phyloP scores from a whole-genome alignment of 1,140 invertebrate species.

The Macrotrachela quadricornifera region DNA sequence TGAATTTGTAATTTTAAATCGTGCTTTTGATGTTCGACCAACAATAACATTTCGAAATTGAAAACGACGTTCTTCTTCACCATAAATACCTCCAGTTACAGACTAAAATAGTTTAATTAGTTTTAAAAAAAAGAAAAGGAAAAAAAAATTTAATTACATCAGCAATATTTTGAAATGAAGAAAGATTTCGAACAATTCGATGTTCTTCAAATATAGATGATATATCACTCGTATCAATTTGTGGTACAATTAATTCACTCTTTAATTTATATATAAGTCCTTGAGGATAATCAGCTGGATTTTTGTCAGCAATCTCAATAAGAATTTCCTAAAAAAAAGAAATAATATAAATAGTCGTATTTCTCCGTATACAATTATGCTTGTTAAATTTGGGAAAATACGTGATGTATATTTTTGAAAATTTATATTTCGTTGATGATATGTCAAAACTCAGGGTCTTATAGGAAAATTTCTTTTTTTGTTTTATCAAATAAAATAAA shows the following conservation, averaged over 20 bases:
- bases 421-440: background rate
- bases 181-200: conserved; percentile 17
- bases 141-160: background rate
- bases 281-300: conserved; percentile 18
- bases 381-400: too few relatives aligned
- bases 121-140: background rate
- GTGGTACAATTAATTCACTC: conserved; percentile 25
- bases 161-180: background rate
- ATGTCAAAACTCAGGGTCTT: too few relatives aligned
- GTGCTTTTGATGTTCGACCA: conserved; percentile 23
- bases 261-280: conserved; percentile 26
- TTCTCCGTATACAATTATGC: too few relatives aligned
- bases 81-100: conserved; percentile 21
- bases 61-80: conserved; percentile 27
- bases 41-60: conserved; percentile 31
- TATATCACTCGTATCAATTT: conserved; percentile 22
- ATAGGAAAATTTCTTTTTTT: background rate
- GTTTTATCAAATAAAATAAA: background rate
- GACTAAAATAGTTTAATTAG: conserved; percentile 12
- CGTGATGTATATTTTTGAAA: too few relatives aligned
- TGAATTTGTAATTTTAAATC: conserved; percentile 28
- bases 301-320: conserved; percentile 24
- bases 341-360: background rate
- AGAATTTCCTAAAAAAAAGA: background rate
- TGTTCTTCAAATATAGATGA: conserved; percentile 31